phyloP scores from a whole-genome alignment of 2,888 invertebrate genomes.

The Scaptomyza parva region DNA sequence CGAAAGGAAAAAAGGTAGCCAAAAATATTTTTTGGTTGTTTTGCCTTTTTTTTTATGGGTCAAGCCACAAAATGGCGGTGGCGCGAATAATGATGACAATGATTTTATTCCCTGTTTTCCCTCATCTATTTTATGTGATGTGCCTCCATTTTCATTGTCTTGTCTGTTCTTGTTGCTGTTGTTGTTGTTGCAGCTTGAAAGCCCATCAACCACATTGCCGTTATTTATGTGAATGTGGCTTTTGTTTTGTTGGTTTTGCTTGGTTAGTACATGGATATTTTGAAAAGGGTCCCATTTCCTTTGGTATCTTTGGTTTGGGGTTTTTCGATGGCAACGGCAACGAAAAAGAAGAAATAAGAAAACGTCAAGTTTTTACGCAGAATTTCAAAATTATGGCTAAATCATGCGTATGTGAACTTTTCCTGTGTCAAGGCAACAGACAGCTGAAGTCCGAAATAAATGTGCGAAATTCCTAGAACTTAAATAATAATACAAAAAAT shows the following conservation, averaged over 20 bases:
- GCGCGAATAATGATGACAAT: conserved; percentile 35
- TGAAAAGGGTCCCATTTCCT: conserved; percentile 60
- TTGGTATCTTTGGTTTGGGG: neutral
- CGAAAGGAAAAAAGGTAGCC: neutral
- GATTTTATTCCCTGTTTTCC: conserved; percentile 50
- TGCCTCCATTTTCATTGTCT: conserved; percentile 29
- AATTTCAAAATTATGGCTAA: conserved; percentile 53
- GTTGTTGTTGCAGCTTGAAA: conserved; percentile 45
- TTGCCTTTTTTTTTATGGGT: conserved; percentile 64
- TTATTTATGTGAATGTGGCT: conserved; percentile 73
- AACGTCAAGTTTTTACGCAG: conserved; percentile 48
- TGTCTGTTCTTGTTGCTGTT: neutral
- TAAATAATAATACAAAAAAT: neutral
- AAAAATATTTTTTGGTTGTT: conserved; percentile 11
- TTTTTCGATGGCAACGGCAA: conserved; percentile 4
- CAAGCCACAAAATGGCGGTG: conserved; percentile 68
- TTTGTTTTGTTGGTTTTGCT: conserved; percentile 62
- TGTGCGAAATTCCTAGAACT: neutral
- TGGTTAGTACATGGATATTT: conserved; percentile 48
- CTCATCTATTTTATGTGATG: conserved; percentile 67
- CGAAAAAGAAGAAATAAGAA: conserved; percentile 23
- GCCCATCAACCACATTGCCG: conserved; percentile 64
- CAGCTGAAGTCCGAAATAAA: conserved; percentile 31
- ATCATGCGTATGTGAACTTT: conserved; percentile 40
- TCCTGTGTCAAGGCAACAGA: conserved; percentile 26